Percentiles rank a stretch among this genome's conserved stretches.
Evolutionary conservation across 2,888 invertebrate genomes (phyloP).

Genomic region (Hirtodrosophila confusa): DNA sequence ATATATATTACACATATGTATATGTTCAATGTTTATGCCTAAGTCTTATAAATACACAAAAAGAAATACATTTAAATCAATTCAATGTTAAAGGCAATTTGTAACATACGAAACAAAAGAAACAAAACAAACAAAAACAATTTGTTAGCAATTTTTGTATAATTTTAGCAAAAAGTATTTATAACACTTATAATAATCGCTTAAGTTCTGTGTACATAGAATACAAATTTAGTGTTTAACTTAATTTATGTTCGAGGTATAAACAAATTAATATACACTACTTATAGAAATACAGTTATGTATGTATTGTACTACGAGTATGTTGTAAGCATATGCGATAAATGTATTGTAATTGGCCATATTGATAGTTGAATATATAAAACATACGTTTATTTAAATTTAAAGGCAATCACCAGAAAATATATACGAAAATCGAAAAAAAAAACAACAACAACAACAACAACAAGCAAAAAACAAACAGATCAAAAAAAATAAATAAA

Average conservation of each 20-base stretch:
- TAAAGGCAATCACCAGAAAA: constrained; percentile 78
- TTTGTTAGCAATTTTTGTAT: constrained; percentile 79
- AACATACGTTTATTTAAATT: constrained; percentile 72
- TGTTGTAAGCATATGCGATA: constrained; percentile 72
- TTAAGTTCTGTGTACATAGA: constrained; percentile 71
- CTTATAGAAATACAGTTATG: constrained; percentile 31
- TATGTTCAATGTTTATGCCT: constrained; percentile 69
- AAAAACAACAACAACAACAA: constrained; percentile 48
- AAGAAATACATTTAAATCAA: constrained; percentile 60
- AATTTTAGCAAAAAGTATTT: constrained; percentile 70
- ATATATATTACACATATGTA: constrained; percentile 28
- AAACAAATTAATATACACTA: constrained; percentile 36
- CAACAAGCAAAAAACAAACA: constrained; percentile 54
- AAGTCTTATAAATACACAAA: constrained; percentile 64
- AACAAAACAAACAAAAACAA: constrained; percentile 33
- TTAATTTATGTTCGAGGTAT: constrained; percentile 70
- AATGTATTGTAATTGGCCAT: constrained; percentile 82
- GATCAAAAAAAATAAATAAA: constrained; percentile 69
- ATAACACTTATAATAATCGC: constrained; percentile 46
- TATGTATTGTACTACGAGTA: constrained; percentile 43
- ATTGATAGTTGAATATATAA: constrained; percentile 81
- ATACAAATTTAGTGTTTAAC: constrained; percentile 66
- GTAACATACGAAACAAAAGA: constrained; percentile 49
- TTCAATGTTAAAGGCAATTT: constrained; percentile 76
- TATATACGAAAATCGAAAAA: constrained; percentile 51